These are phyloP conservation scores for Lophius americanus DNA, from an alignment of 2,797 vertebrate species.

Conservation along the genomic window DNA sequence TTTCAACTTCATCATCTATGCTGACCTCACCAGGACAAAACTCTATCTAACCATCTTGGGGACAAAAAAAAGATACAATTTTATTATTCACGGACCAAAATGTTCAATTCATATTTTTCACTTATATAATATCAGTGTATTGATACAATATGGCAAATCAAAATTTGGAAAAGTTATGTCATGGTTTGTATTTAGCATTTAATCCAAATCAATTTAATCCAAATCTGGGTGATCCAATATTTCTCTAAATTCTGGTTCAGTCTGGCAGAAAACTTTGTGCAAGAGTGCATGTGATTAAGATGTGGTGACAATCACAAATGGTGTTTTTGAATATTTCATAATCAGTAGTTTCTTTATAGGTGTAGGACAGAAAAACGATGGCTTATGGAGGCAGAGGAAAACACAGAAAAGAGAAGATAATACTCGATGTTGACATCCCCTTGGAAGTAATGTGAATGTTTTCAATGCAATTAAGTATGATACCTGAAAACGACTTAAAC, in stretches of 20 bases:
- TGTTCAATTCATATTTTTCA: too few species aligned
- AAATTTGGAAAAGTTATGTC: too few species aligned
- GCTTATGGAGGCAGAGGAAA: not conserved
- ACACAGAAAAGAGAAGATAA: not conserved
- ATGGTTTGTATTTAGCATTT: too few species aligned
- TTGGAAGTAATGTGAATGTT: not conserved
- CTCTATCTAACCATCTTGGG: too few species aligned
- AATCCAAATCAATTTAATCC: constrained; percentile 19
- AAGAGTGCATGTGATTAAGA: not conserved
- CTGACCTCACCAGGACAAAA: too few species aligned
- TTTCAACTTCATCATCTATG: too few species aligned
- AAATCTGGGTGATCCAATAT: constrained; percentile 34
- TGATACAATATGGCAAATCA: too few species aligned
- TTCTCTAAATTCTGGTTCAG: constrained; percentile 17
- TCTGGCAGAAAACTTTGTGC: not conserved
- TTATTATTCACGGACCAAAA: too few species aligned
- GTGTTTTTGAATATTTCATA: not conserved
- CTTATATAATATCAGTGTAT: too few species aligned
- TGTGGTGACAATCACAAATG: not conserved
- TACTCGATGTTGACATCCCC: not conserved
- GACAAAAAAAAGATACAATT: too few species aligned
- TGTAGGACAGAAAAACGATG: not conserved
- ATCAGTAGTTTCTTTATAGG: not conserved
- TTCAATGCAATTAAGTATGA: not conserved
- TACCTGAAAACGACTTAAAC: not conserved